phyloP scores from a whole-genome alignment of 2,888 invertebrate species.

The Malthinus flaveolus region DNA sequence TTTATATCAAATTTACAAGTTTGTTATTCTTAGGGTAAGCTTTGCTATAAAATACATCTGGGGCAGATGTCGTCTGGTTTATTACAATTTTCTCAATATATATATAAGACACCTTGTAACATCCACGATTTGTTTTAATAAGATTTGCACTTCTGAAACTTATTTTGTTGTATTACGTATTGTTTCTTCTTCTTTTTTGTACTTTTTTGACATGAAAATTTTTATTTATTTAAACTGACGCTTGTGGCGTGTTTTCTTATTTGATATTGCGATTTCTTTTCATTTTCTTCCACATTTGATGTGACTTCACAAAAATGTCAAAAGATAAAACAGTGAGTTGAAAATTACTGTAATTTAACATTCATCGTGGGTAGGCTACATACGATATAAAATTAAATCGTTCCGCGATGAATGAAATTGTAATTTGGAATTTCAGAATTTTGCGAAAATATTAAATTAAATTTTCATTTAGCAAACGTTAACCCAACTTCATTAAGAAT shows the following conservation, averaged over 20 bases:
- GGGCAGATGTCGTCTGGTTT: constrained; percentile 34
- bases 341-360: constrained; percentile 27
- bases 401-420: too few species aligned
- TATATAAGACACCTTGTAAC: constrained; percentile 38
- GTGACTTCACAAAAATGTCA: constrained; percentile 17
- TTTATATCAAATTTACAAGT: constrained; percentile 29
- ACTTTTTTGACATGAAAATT: constrained; percentile 3
- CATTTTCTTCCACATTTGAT: constrained; percentile 18
- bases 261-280: constrained; percentile 21
- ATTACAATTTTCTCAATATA: constrained; percentile 37
- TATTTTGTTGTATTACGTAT: constrained; percentile 2
- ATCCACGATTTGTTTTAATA: constrained; percentile 38
- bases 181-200: too few species aligned
- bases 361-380: constrained; percentile 3
- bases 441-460: too few species aligned
- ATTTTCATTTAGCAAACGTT: too few species aligned
- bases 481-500: too few species aligned
- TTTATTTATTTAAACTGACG: neutral
- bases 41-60: constrained; percentile 38
- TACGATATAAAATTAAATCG: too few species aligned
- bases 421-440: too few species aligned
- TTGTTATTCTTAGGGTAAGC: constrained; percentile 21
- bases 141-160: constrained; percentile 16
- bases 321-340: constrained; percentile 20
- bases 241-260: constrained; percentile 9